phyloP scores from a whole-genome alignment of 2,888 invertebrate genomes.

The Thumatha senex region DNA sequence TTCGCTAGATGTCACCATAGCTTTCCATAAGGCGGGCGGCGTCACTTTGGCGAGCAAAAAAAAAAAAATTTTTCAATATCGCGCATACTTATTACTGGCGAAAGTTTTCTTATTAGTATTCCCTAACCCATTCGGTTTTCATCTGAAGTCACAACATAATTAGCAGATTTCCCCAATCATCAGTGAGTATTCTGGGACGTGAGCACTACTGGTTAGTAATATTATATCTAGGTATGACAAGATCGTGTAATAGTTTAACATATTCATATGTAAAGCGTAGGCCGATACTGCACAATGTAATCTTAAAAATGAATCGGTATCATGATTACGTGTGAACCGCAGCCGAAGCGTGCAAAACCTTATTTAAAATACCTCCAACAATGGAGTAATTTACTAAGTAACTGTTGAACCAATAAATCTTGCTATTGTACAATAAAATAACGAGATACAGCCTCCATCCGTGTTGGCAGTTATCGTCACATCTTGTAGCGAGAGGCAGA shows the following conservation, averaged over 20 bases:
- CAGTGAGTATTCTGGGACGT: too few species aligned
- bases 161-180: too few species aligned
- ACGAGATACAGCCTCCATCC: slow-evolving; percentile 31
- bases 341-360: slow-evolving; percentile 3
- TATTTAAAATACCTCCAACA: slow-evolving; percentile 19
- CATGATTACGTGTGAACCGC: slow-evolving; percentile 1
- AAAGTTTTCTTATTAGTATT: too few species aligned
- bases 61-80: too few species aligned
- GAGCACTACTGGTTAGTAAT: neutral
- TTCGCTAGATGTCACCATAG: too few species aligned
- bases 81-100: too few species aligned
- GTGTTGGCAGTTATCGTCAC: slow-evolving; percentile 28
- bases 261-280: neutral
- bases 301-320: slow-evolving; percentile 1
- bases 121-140: too few species aligned
- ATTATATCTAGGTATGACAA: neutral
- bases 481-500: slow-evolving; percentile 14
- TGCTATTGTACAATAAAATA: slow-evolving; percentile 25
- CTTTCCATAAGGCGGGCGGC: too few species aligned
- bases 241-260: neutral
- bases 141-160: too few species aligned
- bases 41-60: too few species aligned
- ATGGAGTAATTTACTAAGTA: slow-evolving; percentile 33
- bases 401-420: slow-evolving; percentile 31
- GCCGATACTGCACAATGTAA: slow-evolving; percentile 1